Base-by-base conservation (phyloP, 1,140 invertebrate genomes). In the Danaus plexippus region DNA sequence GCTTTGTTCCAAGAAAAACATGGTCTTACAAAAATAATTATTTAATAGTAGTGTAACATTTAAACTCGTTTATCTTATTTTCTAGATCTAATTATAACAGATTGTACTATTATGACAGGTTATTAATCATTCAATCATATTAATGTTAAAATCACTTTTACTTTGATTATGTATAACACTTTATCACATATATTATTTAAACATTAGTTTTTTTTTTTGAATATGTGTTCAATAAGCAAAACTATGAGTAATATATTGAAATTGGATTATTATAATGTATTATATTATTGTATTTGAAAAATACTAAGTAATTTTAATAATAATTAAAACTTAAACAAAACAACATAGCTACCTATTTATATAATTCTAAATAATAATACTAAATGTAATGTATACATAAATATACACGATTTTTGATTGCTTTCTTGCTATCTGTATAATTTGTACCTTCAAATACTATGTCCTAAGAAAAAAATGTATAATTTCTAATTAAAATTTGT, bases 1-100 rank as follows among this genome's bases (percentile, higher is more conserved):
- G 57, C 71, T 55, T 43, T 54, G 52, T 76, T 80, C 50, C 78
- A 68, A 61, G 55, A 71, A 52, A 71, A 67, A 57, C 63, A 61
- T 47, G 69, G 62, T 66, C 61, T 49, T 52, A 63, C 63, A 8
- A 67, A 59, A 56, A 54, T 72, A 32, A 43, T 43, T 46, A 49
- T 57, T 57, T 61, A 61, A 52, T 57, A 43, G 11, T 45, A 46
- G 11, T 53, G 7, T 53, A 53, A 46, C 46, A 45, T 43, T 9
- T 32, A 45, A 18, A 50, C 13, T 32, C 9, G 18, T 50, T 50
- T 50, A 32, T 50, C 9, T 22, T 50, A 12, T 50, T 13, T 15
- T 13, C 47, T 12, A 15, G 9, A 9, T 50, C 40, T 32, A 45
- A n/a, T 7, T 45, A 45, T 50, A 50, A 22, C 22, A 50, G 40